Evolutionary conservation across 2,888 invertebrate species (phyloP).

Genomic region (Argyra leucocephala): DNA sequence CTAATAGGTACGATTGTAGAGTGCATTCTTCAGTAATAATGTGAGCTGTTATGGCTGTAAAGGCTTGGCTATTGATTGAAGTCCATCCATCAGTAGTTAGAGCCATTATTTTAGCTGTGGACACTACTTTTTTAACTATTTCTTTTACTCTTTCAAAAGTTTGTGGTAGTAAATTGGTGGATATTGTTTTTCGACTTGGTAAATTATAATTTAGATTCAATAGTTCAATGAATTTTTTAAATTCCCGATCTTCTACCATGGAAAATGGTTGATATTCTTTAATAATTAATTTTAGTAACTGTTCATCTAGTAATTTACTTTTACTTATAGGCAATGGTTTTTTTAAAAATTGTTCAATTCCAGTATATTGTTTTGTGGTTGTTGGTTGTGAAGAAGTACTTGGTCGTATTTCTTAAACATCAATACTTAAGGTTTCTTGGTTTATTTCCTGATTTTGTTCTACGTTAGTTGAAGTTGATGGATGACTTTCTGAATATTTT

Average conservation of each 20-base stretch:
- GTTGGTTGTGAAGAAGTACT: neutral
- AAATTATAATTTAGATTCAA: constrained; percentile 10
- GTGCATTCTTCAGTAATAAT: constrained; percentile 7
- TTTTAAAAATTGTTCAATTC: neutral
- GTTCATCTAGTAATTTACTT: constrained; percentile 11
- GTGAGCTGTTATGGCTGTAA: constrained; percentile 19
- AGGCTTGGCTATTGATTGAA: constrained; percentile 14
- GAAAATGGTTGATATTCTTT: constrained; percentile 16
- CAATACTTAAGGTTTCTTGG: neutral
- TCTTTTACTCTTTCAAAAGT: neutral
- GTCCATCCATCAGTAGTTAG: constrained; percentile 18
- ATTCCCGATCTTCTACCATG: constrained; percentile 14
- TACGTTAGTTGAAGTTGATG: constrained; percentile 12
- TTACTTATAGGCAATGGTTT: neutral
- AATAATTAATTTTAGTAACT: constrained; percentile 13
- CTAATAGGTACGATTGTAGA: constrained; percentile 13
- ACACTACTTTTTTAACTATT: neutral
- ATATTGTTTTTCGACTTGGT: constrained; percentile 14
- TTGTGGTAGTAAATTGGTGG: neutral
- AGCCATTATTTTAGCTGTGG: neutral
- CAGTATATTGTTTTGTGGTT: neutral
- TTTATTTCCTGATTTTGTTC: neutral
- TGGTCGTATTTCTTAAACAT: neutral
- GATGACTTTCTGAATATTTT: constrained; percentile 7
- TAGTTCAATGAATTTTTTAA: constrained; percentile 10